These are phyloP conservation scores for Agrilus biguttatus DNA, from an alignment of 2,888 invertebrate genomes.

Conservation along the genomic window DNA sequence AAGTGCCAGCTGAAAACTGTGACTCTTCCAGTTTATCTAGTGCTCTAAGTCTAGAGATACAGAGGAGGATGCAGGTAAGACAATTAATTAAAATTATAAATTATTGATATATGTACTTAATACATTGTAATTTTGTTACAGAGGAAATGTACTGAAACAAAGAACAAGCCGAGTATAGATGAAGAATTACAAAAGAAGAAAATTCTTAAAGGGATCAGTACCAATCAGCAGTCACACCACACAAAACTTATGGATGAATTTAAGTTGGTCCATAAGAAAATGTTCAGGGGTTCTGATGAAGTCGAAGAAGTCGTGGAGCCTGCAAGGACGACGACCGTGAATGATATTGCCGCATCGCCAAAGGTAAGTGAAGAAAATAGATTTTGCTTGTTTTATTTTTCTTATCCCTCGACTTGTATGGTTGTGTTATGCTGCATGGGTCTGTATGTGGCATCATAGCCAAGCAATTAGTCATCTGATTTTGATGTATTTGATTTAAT, in stretches of 20 bases:
- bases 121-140: background rate
- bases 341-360: no score
- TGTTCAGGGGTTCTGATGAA: conserved; percentile 45
- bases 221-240: conserved; percentile 54
- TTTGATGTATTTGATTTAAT: no score
- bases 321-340: no score
- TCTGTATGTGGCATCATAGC: no score
- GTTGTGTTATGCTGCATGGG: no score
- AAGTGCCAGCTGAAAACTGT: conserved; percentile 25
- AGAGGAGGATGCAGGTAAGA: conserved; percentile 49
- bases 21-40: conserved; percentile 43
- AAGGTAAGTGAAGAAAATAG: no score
- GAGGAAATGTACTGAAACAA: background rate
- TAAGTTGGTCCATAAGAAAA: conserved; percentile 73
- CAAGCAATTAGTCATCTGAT: no score
- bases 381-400: no score
- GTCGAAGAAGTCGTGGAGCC: conserved; percentile 5
- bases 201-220: conserved; percentile 34
- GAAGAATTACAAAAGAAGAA: conserved; percentile 30
- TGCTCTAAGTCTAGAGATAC: conserved; percentile 55
- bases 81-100: conserved; percentile 1
- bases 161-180: conserved; percentile 23
- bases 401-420: no score
- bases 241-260: conserved; percentile 79
- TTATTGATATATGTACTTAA: background rate